phyloP scores from a whole-genome alignment of 37 sponge, comb jelly and placozoan genomes.

The Beroe ovata region DNA sequence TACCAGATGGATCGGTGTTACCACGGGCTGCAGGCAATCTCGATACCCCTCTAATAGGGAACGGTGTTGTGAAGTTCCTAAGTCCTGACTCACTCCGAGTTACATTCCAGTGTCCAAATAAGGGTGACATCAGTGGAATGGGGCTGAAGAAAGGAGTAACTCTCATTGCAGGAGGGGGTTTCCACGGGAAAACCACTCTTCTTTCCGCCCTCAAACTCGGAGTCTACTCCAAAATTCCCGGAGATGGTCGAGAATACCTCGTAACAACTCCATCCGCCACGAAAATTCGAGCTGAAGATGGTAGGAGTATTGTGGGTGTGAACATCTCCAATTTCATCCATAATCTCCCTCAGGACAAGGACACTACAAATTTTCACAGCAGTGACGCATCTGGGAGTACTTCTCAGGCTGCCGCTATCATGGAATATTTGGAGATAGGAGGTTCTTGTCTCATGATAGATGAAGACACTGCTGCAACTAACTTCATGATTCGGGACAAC shows the following conservation, averaged over 20 bases:
- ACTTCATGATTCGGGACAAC: constrained; percentile 69
- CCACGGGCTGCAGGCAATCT: constrained; percentile 35
- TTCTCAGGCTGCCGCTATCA: constrained; percentile 68
- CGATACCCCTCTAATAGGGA: constrained; percentile 35
- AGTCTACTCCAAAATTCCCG: constrained; percentile 69
- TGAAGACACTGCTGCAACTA: constrained; percentile 68
- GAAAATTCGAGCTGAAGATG: constrained; percentile 68
- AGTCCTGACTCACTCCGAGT: constrained; percentile 45
- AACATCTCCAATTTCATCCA: constrained; percentile 67
- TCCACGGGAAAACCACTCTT: constrained; percentile 68
- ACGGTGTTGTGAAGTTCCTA: constrained; percentile 14
- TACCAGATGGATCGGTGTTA: constrained; percentile 62
- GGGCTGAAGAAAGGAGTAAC: constrained; percentile 67
- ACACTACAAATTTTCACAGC: constrained; percentile 40
- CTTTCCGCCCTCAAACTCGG: constrained; percentile 65
- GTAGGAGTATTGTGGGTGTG: constrained; percentile 52
- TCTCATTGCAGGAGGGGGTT: constrained; percentile 68
- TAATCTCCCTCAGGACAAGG: constrained; percentile 66
- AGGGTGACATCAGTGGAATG: constrained; percentile 63
- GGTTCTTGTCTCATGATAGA: constrained; percentile 64
- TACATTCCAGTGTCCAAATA: constrained; percentile 40
- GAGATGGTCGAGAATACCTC: constrained; percentile 67
- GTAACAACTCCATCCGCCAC: constrained; percentile 62
- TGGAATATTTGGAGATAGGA: constrained; percentile 66
- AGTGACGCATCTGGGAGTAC: constrained; percentile 67